A percentile compares a stretch with the other conserved stretches of the same genome.
These are phyloP conservation scores for Chlamydotis undulata DNA, from an alignment of 2,113 vertebrate genomes.

Conservation along the genomic window DNA sequence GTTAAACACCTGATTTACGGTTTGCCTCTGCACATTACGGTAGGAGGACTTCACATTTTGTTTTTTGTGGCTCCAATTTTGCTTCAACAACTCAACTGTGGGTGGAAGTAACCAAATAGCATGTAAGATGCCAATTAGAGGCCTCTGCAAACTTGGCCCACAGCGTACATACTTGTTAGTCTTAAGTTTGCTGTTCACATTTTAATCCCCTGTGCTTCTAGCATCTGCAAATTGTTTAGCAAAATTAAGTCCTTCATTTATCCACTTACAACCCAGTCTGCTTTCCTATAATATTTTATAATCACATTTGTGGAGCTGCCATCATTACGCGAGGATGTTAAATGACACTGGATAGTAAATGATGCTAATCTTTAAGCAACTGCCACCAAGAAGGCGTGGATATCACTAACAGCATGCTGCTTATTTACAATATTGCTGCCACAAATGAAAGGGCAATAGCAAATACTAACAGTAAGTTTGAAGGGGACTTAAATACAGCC, in stretches of 20 bases:
- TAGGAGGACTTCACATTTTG: conserved; percentile 9
- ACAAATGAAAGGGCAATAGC: not conserved
- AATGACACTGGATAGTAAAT: not conserved
- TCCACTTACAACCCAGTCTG: not conserved
- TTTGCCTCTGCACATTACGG: conserved; percentile 8
- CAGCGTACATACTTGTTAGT: not conserved
- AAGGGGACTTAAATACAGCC: not conserved
- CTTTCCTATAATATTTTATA: conserved; percentile 14
- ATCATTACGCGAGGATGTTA: not conserved
- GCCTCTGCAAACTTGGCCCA: conserved; percentile 53
- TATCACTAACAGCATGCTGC: not conserved
- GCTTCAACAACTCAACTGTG: conserved; percentile 45
- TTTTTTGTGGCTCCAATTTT: conserved; percentile 56
- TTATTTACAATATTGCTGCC: not conserved
- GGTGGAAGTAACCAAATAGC: conserved; percentile 53
- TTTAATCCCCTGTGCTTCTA: conserved; percentile 29
- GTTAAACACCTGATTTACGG: conserved; percentile 57
- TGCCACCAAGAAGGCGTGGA: not conserved
- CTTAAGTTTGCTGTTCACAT: conserved; percentile 27
- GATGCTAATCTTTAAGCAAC: not conserved
- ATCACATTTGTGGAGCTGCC: not conserved
- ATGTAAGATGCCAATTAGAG: conserved; percentile 29
- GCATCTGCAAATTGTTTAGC: conserved; percentile 55
- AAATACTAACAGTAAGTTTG: not conserved
- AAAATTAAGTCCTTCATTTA: conserved; percentile 36